Evolutionary conservation across 2,888 invertebrate species (phyloP), one percentile per base, ranked within the genome.

Genomic region (Nomada ferruginata): DNA sequence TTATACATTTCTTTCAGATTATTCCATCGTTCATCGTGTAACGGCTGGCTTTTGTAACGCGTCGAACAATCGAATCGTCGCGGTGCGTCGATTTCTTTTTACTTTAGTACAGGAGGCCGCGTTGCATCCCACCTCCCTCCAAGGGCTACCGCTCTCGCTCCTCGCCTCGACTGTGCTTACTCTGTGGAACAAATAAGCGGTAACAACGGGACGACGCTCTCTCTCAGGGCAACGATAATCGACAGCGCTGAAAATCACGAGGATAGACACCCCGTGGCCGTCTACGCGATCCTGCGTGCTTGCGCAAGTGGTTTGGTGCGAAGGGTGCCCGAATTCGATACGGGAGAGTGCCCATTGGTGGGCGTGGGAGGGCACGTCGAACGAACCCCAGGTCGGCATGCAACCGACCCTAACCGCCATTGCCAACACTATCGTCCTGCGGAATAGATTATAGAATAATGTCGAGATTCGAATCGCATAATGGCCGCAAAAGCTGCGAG

Each of bases 171-270:
- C 85, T 83, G 85, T 85, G 86, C 88, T 88, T 84, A 86, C 85
- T 89, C 90, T 90, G 89, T 85, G 85, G 85, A 78, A 89, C 89
- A 91, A 91, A 91, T 91, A 91, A 91, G 89, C 87, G 88, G 86
- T 88, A 91, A 91, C 90, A 86, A 90, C 89, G 85, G 83, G 18
- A 79, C 85, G 64, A 68, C 26, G 63, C 52, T 52, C 75, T 50
- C 70, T 53, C 52, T 69, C 50, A n/a, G n/a, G n/a, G 76, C 69
- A 64, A 76, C 73, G 79, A 83, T 86, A 86, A 83, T 87, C 83
- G 82, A 85, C 81, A 69, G 78, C 44, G 69, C 70, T 70, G 29
- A 47, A 69, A 60, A 63, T 29, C 65, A 50, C 53, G 36, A 26
- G 66, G 64, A 36, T 63, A 13, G 69, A n/a, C 23, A 23, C 26